A percentile compares a stretch with the other conserved stretches of the same genome.
These are phyloP conservation scores for Gobiocypris rarus DNA, from an alignment of 2,113 vertebrate genomes.

Conservation along the genomic window DNA sequence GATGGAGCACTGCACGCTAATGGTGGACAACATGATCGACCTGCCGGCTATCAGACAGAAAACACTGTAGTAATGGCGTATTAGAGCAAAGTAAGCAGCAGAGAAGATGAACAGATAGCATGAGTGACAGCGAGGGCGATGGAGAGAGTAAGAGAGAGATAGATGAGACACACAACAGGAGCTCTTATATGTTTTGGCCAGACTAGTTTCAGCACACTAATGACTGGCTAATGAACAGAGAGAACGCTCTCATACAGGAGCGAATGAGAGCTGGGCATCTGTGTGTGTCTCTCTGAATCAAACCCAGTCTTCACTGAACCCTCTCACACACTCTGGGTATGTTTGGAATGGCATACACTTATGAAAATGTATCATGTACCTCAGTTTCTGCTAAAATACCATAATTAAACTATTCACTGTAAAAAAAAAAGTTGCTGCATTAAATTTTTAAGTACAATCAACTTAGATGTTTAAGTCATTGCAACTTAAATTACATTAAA, in stretches of 20 bases:
- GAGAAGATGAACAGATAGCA: conserved; percentile 21
- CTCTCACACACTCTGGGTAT: background rate
- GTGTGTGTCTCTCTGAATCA: background rate
- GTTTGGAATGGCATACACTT: background rate
- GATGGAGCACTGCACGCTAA: background rate
- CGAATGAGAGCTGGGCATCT: background rate
- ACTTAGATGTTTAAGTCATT: too few species aligned
- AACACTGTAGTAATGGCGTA: conserved; percentile 15
- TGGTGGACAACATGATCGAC: conserved; percentile 5
- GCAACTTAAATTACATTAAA: too few species aligned
- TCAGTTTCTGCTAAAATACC: background rate
- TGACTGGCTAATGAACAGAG: conserved; percentile 41
- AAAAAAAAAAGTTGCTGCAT: too few species aligned
- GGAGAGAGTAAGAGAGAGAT: too few species aligned
- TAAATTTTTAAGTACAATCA: too few species aligned
- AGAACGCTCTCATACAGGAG: background rate
- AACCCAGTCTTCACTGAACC: too few species aligned
- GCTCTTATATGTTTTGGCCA: background rate
- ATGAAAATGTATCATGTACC: background rate
- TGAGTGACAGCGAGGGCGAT: conserved; percentile 10
- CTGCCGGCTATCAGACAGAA: conserved; percentile 15
- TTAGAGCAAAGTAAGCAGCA: conserved; percentile 21
- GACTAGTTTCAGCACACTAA: background rate
- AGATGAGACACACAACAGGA: background rate
- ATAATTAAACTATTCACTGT: background rate